Percentiles rank a stretch among this genome's conserved stretches.
These are phyloP conservation scores for Eubasilissa splendida DNA, from an alignment of 2,888 invertebrate species.

Conservation along the genomic window DNA sequence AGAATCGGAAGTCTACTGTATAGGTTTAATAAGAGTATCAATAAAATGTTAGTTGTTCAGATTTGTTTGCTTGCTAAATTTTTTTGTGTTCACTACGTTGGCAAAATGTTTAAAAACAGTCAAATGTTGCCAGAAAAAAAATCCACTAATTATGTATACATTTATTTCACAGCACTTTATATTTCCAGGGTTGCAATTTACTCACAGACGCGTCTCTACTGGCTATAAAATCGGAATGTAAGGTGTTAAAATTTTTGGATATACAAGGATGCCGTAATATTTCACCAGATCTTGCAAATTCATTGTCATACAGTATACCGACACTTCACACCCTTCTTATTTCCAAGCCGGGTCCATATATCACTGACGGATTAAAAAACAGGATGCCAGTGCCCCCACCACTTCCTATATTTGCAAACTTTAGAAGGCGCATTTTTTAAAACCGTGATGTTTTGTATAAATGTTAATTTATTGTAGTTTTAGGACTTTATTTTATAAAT, in stretches of 20 bases:
- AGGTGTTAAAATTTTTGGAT: conserved; percentile 73
- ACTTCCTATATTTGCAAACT: conserved; percentile 61
- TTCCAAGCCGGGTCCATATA: conserved; percentile 69
- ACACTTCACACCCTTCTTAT: conserved; percentile 69
- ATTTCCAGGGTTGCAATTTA: conserved; percentile 74
- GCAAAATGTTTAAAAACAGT: too few species aligned
- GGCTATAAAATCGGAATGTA: conserved; percentile 69
- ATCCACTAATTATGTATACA: too few species aligned
- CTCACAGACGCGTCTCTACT: conserved; percentile 74
- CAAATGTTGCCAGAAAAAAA: too few species aligned
- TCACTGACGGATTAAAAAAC: conserved; percentile 66
- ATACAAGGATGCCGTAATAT: conserved; percentile 72
- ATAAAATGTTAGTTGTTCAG: too few species aligned
- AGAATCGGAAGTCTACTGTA: too few species aligned
- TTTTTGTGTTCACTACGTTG: too few species aligned
- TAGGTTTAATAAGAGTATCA: too few species aligned
- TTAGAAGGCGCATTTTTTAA: conserved; percentile 49
- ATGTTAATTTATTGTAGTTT: conserved; percentile 15
- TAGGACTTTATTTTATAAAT: neutral
- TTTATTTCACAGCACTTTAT: conserved; percentile 6
- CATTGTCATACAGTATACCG: conserved; percentile 64
- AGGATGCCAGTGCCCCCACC: conserved; percentile 65
- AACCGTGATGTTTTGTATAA: neutral
- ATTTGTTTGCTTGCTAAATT: too few species aligned
- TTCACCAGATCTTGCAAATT: conserved; percentile 68